Conservation (phyloP, 2,888 invertebrate genomes). For the Sceliomorpha sp. region DNA sequence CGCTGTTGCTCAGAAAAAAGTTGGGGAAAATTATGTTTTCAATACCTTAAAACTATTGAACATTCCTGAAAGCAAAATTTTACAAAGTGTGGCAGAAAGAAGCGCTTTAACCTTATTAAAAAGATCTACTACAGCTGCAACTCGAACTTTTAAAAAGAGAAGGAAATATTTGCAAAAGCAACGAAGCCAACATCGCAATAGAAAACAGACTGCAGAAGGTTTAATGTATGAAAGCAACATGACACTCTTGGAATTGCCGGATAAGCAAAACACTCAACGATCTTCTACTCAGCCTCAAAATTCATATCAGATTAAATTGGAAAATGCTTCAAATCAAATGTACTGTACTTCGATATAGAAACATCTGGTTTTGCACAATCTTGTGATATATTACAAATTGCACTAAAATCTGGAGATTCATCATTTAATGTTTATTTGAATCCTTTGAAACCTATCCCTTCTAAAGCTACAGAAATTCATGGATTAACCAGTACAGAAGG, state of each 20-base stretch:
- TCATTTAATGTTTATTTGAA: conserved; percentile 25
- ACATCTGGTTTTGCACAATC: conserved; percentile 25
- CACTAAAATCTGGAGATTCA: conserved; percentile 20
- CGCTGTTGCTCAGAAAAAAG: conserved; percentile 50
- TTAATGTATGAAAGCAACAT: conserved; percentile 28
- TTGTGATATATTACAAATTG: conserved; percentile 34
- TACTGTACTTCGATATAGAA: conserved; percentile 49
- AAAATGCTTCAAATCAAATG: neutral
- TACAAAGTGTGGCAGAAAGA: conserved; percentile 16
- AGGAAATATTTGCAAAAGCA: conserved; percentile 3
- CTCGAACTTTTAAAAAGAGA: conserved; percentile 5
- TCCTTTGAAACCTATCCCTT: conserved; percentile 20
- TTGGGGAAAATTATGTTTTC: conserved; percentile 40
- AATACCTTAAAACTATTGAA: conserved; percentile 5
- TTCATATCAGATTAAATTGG: neutral
- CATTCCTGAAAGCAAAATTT: neutral
- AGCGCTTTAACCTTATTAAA: neutral
- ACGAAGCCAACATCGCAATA: conserved; percentile 11
- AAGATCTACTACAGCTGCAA: conserved; percentile 1
- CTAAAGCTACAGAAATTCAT: conserved; percentile 6
- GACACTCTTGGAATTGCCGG: neutral
- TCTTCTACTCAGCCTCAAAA: neutral
- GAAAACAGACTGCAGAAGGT: conserved; percentile 21
- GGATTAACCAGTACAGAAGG: conserved; percentile 20
- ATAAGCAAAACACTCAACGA: neutral